These are phyloP conservation scores for Microtus ochrogaster DNA, from an alignment of 2,113 vertebrate genomes.

Conservation along the genomic window DNA sequence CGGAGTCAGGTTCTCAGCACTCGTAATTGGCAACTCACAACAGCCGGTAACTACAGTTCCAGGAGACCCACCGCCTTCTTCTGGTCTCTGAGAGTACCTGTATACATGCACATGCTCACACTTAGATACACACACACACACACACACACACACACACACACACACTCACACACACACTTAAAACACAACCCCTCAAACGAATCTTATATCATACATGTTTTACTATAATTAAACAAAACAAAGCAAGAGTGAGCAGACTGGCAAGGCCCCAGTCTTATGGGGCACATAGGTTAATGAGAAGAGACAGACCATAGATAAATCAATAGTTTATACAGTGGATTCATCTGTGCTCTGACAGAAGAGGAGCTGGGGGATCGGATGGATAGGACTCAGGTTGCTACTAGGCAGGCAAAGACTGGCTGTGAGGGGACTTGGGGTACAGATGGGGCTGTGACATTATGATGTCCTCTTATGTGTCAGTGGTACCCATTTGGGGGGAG, in stretches of 20 bases:
- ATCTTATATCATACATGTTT: background rate
- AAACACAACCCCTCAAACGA: background rate
- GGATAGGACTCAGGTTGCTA: background rate
- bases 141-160: too few relatives aligned
- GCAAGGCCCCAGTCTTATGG: background rate
- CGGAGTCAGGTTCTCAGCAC: background rate
- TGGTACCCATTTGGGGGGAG: background rate
- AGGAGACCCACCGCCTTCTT: background rate
- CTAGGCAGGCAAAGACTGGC: background rate
- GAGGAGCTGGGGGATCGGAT: background rate
- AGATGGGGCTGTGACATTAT: background rate
- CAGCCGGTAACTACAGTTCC: background rate
- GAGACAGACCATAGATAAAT: slow-evolving; percentile 25
- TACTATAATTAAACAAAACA: background rate
- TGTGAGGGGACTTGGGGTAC: background rate
- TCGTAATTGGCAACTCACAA: background rate
- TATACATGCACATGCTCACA: background rate
- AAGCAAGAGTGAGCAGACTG: background rate
- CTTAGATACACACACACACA: background rate
- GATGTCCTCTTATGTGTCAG: background rate
- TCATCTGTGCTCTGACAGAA: background rate
- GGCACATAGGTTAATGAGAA: background rate
- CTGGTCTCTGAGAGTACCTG: background rate
- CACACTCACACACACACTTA: background rate
- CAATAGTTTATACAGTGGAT: background rate